Evolutionary conservation across 2,113 vertebrate genomes (phyloP).

Genomic region (Picathartes gymnocephalus): DNA sequence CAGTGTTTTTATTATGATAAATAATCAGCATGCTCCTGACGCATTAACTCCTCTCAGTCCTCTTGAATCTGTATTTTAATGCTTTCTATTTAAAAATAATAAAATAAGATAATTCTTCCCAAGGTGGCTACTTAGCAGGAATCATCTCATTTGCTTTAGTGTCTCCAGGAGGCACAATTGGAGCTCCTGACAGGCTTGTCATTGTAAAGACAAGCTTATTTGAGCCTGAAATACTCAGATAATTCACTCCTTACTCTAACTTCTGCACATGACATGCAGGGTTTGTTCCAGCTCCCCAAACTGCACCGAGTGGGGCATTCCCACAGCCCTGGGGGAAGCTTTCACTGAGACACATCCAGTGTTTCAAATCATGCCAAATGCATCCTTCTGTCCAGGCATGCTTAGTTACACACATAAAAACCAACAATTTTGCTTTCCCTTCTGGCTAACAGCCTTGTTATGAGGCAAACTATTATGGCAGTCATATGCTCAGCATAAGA

Average conservation of each 20-base stretch:
- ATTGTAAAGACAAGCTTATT: not conserved
- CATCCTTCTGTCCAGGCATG: constrained; percentile 8
- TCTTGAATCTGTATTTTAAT: not conserved
- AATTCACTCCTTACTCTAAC: not conserved
- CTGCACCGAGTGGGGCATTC: not conserved
- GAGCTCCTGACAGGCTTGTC: not conserved
- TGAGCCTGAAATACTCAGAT: not conserved
- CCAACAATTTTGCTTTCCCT: constrained; percentile 1
- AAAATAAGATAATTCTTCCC: not conserved
- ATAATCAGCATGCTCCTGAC: not conserved
- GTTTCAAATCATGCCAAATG: not conserved
- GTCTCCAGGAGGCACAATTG: not conserved
- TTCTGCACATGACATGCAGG: not conserved
- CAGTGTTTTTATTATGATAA: not conserved
- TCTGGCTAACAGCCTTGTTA: constrained; percentile 45
- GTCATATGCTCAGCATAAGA: constrained; percentile 29
- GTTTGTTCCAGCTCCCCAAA: not conserved
- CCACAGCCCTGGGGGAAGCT: not conserved
- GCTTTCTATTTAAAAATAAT: not conserved
- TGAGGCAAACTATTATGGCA: constrained; percentile 20
- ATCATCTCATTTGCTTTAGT: constrained; percentile 2
- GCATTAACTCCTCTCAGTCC: not conserved
- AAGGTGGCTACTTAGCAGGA: constrained; percentile 1
- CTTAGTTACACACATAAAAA: constrained; percentile 33
- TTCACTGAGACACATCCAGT: not conserved